Evolutionary conservation across 2,113 vertebrate genomes (phyloP).

Genomic region (Lontra canadensis): DNA sequence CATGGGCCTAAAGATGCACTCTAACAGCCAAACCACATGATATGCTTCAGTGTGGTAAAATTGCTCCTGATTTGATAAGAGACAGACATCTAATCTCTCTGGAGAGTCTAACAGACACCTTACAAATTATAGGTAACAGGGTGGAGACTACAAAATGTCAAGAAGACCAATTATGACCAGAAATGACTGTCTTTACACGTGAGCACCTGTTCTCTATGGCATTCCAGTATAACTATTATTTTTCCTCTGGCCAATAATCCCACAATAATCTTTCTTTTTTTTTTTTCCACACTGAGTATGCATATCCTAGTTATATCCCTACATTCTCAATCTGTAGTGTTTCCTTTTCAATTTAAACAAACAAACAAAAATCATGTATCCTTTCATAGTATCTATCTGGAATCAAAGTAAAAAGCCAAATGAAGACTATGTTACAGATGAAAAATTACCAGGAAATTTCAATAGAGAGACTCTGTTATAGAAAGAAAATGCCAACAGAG

Average conservation of each 20-base stretch:
- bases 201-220: neutral
- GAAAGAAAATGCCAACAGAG: constrained; percentile 60
- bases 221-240: neutral
- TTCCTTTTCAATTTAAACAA: constrained; percentile 24
- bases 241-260: neutral
- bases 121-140: neutral
- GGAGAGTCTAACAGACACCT: neutral
- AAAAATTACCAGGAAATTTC: constrained; percentile 74
- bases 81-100: neutral
- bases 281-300: neutral
- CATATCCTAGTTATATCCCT: neutral
- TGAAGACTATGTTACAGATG: constrained; percentile 65
- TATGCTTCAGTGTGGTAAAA: neutral
- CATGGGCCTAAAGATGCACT: neutral
- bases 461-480: constrained; percentile 62
- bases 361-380: constrained; percentile 12
- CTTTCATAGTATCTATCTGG: constrained; percentile 53
- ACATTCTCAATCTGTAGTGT: constrained; percentile 1
- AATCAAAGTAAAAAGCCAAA: constrained; percentile 67
- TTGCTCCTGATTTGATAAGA: neutral
- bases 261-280: neutral
- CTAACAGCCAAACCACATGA: neutral
- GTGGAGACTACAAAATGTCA: neutral
- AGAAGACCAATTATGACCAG: neutral
- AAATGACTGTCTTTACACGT: neutral